Conservation (phyloP, 2,888 invertebrate species). For the Belgica antarctica region DNA sequence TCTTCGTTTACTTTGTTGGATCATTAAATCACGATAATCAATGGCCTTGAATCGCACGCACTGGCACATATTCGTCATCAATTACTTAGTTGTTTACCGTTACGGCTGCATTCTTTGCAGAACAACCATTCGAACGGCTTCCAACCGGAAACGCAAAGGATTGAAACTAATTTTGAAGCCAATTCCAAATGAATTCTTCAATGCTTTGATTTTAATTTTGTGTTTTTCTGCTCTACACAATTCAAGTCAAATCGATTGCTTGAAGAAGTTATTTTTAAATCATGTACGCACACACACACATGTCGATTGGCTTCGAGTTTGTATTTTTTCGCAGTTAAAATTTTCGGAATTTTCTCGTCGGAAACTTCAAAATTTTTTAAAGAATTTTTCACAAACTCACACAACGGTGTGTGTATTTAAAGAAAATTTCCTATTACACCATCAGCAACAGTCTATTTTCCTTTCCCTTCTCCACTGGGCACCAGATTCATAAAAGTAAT, state of each 20-base stretch:
- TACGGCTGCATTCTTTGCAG: too few species aligned
- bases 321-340: slow-evolving; percentile 14
- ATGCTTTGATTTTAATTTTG: too few species aligned
- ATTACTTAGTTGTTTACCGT: background rate
- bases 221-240: too few species aligned
- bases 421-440: slow-evolving; percentile 23
- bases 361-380: slow-evolving; percentile 1
- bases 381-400: slow-evolving; percentile 8
- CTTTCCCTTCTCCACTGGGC: background rate
- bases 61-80: background rate
- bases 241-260: background rate
- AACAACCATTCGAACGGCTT: background rate
- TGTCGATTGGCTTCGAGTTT: background rate
- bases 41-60: slow-evolving; percentile 1
- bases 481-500: slow-evolving; percentile 3
- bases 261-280: slow-evolving; percentile 2
- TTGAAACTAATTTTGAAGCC: background rate
- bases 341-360: slow-evolving; percentile 29
- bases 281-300: slow-evolving; percentile 2
- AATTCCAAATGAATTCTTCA: background rate
- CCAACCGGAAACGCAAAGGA: background rate
- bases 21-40: background rate
- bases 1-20: too few species aligned
- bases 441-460: slow-evolving; percentile 27
- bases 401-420: background rate